phyloP scores from a whole-genome alignment of 2,888 invertebrate genomes.

The Epiblema foenella region DNA sequence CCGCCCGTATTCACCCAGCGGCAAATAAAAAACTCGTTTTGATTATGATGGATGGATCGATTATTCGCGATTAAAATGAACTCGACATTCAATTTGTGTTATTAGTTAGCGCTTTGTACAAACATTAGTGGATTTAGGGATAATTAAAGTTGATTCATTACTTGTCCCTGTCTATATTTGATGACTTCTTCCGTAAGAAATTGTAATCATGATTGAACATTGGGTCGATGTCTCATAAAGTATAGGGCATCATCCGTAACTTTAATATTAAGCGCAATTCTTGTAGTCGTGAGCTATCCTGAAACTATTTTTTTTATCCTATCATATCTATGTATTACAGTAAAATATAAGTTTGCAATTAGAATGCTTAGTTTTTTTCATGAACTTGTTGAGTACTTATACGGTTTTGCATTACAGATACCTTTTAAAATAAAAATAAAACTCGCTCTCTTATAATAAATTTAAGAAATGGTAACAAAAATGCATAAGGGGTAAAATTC shows the following conservation, averaged over 20 bases:
- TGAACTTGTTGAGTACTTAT: too few relatives aligned
- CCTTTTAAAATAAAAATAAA: too few relatives aligned
- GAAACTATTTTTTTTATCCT: constrained; percentile 10
- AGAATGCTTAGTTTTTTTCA: too few relatives aligned
- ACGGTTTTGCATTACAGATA: too few relatives aligned
- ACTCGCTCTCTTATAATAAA: too few relatives aligned
- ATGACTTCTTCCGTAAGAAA: constrained; percentile 49
- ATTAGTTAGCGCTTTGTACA: constrained; percentile 47
- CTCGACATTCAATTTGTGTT: constrained; percentile 48
- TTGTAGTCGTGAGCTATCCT: not conserved
- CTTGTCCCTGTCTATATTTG: constrained; percentile 50
- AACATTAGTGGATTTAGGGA: constrained; percentile 47
- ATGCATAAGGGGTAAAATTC: too few relatives aligned
- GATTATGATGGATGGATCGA: constrained; percentile 58
- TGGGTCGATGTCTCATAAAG: constrained; percentile 1
- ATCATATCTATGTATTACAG: too few relatives aligned
- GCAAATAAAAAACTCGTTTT: constrained; percentile 48
- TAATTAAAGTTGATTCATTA: constrained; percentile 53
- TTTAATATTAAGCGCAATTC: not conserved
- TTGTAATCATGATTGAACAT: constrained; percentile 43
- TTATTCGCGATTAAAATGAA: constrained; percentile 46
- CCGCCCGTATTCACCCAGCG: constrained; percentile 48
- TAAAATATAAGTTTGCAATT: too few relatives aligned
- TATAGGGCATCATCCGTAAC: constrained; percentile 5
- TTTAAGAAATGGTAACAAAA: too few relatives aligned